Evolutionary conservation across 2,113 vertebrate species (phyloP).

Genomic region (Stomatorhinus ivindoensis): DNA sequence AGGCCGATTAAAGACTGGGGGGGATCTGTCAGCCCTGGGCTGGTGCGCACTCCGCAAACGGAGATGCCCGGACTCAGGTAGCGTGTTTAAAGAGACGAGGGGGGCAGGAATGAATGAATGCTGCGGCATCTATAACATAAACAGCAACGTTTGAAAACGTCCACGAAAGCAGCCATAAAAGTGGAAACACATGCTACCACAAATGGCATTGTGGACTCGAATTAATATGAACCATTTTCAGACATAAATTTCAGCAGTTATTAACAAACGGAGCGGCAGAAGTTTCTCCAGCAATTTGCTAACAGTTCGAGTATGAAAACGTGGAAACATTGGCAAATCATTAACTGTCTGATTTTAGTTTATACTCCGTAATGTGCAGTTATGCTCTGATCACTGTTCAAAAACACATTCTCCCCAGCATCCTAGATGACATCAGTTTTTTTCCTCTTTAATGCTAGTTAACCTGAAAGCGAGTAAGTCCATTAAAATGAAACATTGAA

Average conservation of each 20-base stretch:
- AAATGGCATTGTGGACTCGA: neutral
- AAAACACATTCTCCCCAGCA: neutral
- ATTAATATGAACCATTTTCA: neutral
- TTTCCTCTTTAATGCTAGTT: neutral
- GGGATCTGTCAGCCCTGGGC: neutral
- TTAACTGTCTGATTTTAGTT: slow-evolving; percentile 2
- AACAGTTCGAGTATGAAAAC: neutral
- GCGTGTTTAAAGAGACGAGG: neutral
- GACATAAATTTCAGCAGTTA: neutral
- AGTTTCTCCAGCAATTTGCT: neutral
- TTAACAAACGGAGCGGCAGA: neutral
- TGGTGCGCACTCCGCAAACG: neutral
- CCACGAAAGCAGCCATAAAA: neutral
- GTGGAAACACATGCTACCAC: neutral
- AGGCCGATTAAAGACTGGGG: neutral
- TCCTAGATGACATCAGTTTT: neutral
- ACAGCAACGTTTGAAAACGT: neutral
- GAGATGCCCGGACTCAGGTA: neutral
- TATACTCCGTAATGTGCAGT: neutral
- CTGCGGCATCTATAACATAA: neutral
- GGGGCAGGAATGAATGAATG: neutral
- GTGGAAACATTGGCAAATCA: slow-evolving; percentile 3
- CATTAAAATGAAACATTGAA: neutral
- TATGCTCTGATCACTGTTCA: slow-evolving; percentile 6
- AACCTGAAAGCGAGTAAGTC: neutral